Conservation (phyloP, 2,797 vertebrate genomes). For the Urophycis tenuis region DNA sequence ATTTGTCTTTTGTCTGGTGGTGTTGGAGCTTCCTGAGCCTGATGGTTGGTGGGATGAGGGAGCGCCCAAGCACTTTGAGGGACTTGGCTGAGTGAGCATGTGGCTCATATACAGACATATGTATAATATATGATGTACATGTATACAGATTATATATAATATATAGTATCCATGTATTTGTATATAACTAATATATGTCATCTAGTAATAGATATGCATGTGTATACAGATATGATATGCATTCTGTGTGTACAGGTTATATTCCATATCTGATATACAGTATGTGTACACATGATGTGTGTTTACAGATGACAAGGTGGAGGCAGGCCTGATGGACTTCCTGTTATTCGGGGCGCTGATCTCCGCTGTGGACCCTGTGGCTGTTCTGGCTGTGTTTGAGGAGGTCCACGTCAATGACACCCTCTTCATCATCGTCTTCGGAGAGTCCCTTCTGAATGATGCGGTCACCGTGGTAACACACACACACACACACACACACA, state of each 20-base stretch:
- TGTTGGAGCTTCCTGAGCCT: no score
- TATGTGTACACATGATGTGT: neutral
- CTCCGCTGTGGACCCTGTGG: constrained; percentile 92
- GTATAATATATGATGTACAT: neutral
- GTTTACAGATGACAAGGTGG: constrained; percentile 72
- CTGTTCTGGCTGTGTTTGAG: constrained; percentile 89
- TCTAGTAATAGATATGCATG: neutral
- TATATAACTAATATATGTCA: no score
- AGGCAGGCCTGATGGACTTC: constrained; percentile 90
- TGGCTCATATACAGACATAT: neutral
- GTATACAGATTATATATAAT: no score
- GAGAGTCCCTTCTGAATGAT: constrained; percentile 91
- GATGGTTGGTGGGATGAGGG: no score
- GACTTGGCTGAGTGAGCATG: no score
- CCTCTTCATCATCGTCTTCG: constrained; percentile 94
- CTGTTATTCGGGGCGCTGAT: constrained; percentile 90
- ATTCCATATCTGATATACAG: neutral
- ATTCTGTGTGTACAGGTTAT: neutral
- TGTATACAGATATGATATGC: neutral
- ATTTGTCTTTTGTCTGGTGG: no score
- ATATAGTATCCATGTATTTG: no score
- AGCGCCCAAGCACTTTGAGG: no score
- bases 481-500: neutral
- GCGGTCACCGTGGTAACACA: constrained; percentile 89
- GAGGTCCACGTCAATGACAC: constrained; percentile 93